A percentile compares a stretch with the other conserved stretches of the same genome.
These are phyloP conservation scores for Myanophis thanlyinensis DNA, from an alignment of 2,113 vertebrate genomes.

Conservation along the genomic window DNA sequence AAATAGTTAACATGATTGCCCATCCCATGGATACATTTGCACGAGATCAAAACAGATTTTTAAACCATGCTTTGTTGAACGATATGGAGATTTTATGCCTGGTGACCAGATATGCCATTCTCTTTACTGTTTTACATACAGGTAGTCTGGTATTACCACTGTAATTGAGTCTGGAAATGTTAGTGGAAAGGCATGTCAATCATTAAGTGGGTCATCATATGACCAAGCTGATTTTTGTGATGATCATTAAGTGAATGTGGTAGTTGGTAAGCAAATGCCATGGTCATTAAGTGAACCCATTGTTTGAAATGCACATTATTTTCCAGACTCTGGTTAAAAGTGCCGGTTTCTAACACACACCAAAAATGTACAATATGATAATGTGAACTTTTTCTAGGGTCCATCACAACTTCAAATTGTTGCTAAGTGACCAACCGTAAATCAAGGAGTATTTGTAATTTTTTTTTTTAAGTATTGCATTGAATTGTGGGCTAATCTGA, in stretches of 20 bases:
- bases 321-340: background rate
- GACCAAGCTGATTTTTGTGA: background rate
- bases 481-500: background rate
- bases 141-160: background rate
- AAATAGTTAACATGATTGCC: background rate
- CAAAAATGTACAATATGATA: background rate
- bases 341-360: background rate
- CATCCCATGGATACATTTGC: background rate
- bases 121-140: background rate
- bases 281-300: background rate
- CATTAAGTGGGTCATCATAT: background rate
- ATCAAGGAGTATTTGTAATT: background rate
- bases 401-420: background rate
- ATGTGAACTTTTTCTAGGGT: background rate
- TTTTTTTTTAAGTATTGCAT: background rate
- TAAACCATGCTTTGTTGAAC: background rate
- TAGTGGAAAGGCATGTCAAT: background rate
- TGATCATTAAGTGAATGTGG: background rate
- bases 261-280: background rate
- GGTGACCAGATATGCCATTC: background rate
- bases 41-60: background rate
- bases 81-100: background rate
- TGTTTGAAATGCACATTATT: background rate
- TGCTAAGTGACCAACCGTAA: background rate
- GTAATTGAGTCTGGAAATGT: background rate